Evolutionary conservation across 2,113 vertebrate species (phyloP).

Genomic region (Ictidomys tridecemlineatus): DNA sequence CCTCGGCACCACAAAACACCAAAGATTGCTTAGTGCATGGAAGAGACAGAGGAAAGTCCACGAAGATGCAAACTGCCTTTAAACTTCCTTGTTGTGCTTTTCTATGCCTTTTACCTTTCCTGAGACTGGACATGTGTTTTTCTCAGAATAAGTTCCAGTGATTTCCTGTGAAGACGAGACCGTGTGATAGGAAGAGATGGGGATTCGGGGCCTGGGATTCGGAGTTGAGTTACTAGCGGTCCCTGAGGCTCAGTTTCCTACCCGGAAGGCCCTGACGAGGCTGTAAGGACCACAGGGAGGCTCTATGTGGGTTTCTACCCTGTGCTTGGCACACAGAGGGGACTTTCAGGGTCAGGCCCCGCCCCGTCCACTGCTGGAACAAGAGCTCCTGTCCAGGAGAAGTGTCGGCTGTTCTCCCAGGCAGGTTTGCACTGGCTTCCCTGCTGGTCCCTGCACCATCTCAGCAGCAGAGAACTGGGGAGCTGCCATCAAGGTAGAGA

Average conservation of each 20-base stretch:
- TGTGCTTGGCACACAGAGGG: not conserved
- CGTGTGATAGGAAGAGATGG: not conserved
- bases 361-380: not conserved
- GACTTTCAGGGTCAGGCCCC: not conserved
- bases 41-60: not conserved
- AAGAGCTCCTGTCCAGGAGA: not conserved
- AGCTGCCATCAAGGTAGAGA: rapidly evolving
- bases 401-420: not conserved
- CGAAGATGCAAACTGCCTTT: not conserved
- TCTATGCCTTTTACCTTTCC: not conserved
- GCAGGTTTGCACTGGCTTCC: not conserved
- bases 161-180: not conserved
- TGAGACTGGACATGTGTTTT: not conserved
- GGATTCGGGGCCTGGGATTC: not conserved
- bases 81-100: not conserved
- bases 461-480: not conserved
- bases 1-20: not conserved
- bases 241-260: not conserved
- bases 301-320: not conserved
- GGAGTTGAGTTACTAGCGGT: not conserved
- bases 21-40: not conserved
- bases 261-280: not conserved
- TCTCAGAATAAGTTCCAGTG: not conserved
- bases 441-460: not conserved
- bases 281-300: not conserved